Conservation (phyloP, 2,888 invertebrate species). For the Epiperipatus broadwayi region DNA sequence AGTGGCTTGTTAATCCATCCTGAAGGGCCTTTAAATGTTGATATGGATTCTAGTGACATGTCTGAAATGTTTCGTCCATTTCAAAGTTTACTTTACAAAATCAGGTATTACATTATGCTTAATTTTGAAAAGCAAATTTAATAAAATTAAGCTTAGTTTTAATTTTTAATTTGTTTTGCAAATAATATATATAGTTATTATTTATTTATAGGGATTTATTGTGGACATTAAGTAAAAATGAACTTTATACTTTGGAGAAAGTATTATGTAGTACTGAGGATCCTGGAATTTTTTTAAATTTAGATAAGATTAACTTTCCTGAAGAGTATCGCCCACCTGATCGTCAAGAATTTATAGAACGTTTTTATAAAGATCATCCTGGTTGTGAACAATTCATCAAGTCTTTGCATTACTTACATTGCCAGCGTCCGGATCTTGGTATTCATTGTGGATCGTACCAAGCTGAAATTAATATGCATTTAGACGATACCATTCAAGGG, state of each 20-base stretch:
- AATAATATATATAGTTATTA: background rate
- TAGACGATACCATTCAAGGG: too few relatives aligned
- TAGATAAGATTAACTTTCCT: too few relatives aligned
- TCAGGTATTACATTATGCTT: slow-evolving; percentile 30
- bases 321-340: slow-evolving; percentile 28
- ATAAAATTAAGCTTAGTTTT: background rate
- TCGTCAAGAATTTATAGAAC: slow-evolving; percentile 45
- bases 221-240: slow-evolving; percentile 63
- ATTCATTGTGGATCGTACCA: too few relatives aligned
- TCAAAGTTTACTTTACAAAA: slow-evolving; percentile 62
- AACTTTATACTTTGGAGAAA: slow-evolving; percentile 65
- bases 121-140: background rate
- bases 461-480: too few relatives aligned
- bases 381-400: slow-evolving; percentile 43
- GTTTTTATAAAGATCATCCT: slow-evolving; percentile 49
- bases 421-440: too few relatives aligned
- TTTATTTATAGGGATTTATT: slow-evolving; percentile 47
- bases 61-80: slow-evolving; percentile 89
- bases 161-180: slow-evolving; percentile 4
- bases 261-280: slow-evolving; percentile 78
- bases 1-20: slow-evolving; percentile 77
- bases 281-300: slow-evolving; percentile 20
- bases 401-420: too few relatives aligned
- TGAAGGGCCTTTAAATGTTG: slow-evolving; percentile 78
- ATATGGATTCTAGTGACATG: slow-evolving; percentile 54